Evolutionary conservation across 1,140 invertebrate genomes (phyloP), one percentile per base, ranked within the genome.

Genomic region (Eurosta solidaginis): DNA sequence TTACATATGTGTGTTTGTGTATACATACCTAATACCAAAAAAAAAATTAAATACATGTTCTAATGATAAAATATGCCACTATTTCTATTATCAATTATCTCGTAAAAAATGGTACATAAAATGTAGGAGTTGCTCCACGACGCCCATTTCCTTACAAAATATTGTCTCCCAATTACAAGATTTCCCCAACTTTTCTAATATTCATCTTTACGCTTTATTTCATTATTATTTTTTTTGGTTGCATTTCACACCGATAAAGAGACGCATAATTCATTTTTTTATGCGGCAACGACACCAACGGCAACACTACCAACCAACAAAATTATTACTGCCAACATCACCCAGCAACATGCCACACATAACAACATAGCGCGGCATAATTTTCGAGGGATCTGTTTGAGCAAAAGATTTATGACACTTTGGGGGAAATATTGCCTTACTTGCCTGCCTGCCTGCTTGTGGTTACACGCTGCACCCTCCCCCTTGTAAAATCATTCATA

Each of bases 181-280:
- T n/a, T 10, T 25, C 33, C 59, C 59, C 36, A 33, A 33, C 20
- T 36, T 68, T 68, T 68, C 40, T 68, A 40, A 20, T 40, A 22
- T 68, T 68, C 36, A 2, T 9, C 40, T 40, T 42, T 68, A 68
- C 9, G 17, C 9, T 68, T 40, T 40, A 40, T 40, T 40, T 20
- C n/a, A 40, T 20, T n/a, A n/a, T n/a, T n/a, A n/a, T n/a, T n/a
- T n/a, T n/a, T 42, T 68, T 36, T 68, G 36, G 59, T 9, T 68
- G 59, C 33, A 68, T 68, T 68, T 68, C 59, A 68, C 59, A 33
- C 59, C 59, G 59, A 68, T 68, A 68, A 68, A 68, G 59, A 42
- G 59, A 33, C 59, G 59, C 59, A 68, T 68, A 68, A 68, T 68
- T 68, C 59, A 68, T 40, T 68, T 68, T n/a, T 68, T 68, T 68